A percentile compares a stretch with the other conserved stretches of the same genome.
Conservation (phyloP, 1,140 invertebrate species). For the Drosophila ercepeae region DNA sequence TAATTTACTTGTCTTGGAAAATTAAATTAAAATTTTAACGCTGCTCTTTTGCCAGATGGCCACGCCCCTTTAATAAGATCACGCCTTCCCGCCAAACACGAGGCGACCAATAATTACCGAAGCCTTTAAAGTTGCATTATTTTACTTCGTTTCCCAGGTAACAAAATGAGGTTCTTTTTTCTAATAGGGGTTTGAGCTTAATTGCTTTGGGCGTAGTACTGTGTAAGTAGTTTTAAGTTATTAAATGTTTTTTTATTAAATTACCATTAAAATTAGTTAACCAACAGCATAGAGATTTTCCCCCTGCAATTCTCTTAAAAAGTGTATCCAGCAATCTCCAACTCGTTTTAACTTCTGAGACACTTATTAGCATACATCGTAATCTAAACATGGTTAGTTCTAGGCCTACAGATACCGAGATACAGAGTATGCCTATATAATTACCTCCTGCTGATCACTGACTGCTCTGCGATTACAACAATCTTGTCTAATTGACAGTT, state of each 20-base stretch:
- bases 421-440: slow-evolving; percentile 11
- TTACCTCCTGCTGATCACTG: slow-evolving; percentile 22
- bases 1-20: slow-evolving; percentile 48
- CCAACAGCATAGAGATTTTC: no score
- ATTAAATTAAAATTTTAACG: slow-evolving; percentile 48
- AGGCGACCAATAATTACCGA: slow-evolving; percentile 43
- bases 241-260: background rate
- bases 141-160: slow-evolving; percentile 39
- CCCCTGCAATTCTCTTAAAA: no score
- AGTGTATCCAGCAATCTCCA: background rate
- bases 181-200: background rate
- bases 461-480: slow-evolving; percentile 15
- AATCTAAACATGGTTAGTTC: slow-evolving; percentile 8
- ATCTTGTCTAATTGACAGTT: slow-evolving; percentile 49
- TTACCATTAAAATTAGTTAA: background rate
- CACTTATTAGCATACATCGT: background rate
- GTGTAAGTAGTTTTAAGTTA: background rate
- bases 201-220: no score
- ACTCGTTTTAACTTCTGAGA: background rate
- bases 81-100: slow-evolving; percentile 1
- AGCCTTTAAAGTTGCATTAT: slow-evolving; percentile 17
- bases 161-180: background rate
- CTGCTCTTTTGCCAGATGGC: slow-evolving; percentile 32
- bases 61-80: slow-evolving; percentile 48
- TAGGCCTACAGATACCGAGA: slow-evolving; percentile 14